Base-by-base conservation (phyloP, 2,888 invertebrate species). In the Galerucella pusilla region DNA sequence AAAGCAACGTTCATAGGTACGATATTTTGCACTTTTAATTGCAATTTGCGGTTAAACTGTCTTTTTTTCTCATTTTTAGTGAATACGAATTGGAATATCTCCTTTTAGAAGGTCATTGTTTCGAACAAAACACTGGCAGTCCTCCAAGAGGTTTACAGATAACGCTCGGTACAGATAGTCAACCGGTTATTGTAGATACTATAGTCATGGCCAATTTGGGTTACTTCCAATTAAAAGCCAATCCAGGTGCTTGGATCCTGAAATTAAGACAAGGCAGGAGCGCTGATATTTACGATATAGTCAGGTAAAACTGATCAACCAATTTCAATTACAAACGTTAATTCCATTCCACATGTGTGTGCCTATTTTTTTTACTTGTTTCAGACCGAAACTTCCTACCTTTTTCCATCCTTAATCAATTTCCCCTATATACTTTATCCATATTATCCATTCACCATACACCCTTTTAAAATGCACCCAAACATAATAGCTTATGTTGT, bases 121-220 rank as follows among this genome's bases (percentile, higher is more conserved):
- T 97, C 89, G 99, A 99, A 88, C 92, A 94, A 5, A 90, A 93
- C 0, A 91, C 94, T 60, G 97, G 97, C 70, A 96, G 97, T 80
- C 98, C 98, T 0, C 99, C 99, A 0, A 91, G 99, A 79, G 99
- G 99, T 0, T 90, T 99, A n/a, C 99, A 99, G 89, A 94, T 99
- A 75, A 95, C 96, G 4, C 89, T 99, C 67, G 98, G 98, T 63
- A 95, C 96, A 0, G 92, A 94, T 77, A 90, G 90, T n/a, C 89
- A 91, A 75, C 93, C 95, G 0, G 92, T 93, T 7, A 90, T 93
- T 80, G 94, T 96, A 81, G 99, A 99, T 88, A 99, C 99, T 20
- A 99, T 99, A 81, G 99, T 99, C n/a, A 99, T 99, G 99, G 99
- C 99, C 7, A 99, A 99, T 89, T 90, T 99, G 81, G 99, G 99